phyloP scores from a whole-genome alignment of 2,113 vertebrate genomes.

The Phaethornis superciliosus region DNA sequence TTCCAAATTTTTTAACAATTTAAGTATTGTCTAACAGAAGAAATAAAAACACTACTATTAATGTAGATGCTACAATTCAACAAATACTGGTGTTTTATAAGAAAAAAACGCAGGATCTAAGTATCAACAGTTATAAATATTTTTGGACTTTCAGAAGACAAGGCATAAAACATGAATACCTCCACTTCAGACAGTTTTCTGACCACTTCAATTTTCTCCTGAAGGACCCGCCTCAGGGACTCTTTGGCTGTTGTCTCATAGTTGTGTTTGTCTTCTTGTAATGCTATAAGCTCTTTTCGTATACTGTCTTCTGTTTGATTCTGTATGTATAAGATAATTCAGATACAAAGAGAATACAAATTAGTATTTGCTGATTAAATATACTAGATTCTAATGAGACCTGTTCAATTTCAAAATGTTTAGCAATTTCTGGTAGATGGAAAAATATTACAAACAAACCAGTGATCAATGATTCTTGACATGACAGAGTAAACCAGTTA shows the following conservation, averaged over 20 bases:
- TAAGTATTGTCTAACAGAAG: background rate
- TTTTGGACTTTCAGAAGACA: background rate
- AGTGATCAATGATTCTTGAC: background rate
- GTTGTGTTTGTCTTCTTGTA: constrained; percentile 98
- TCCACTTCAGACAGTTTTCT: constrained; percentile 97
- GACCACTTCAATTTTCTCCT: constrained; percentile 99
- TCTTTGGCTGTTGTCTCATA: constrained; percentile 99
- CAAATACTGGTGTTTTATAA: background rate
- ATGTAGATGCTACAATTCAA: background rate
- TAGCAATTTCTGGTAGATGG: background rate
- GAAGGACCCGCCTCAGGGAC: constrained; percentile 96
- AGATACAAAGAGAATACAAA: background rate
- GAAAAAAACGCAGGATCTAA: background rate
- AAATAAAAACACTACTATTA: background rate
- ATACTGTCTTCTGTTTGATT: constrained; percentile 97
- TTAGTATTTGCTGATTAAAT: background rate
- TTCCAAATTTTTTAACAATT: background rate
- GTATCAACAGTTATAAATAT: background rate
- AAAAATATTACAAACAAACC: background rate
- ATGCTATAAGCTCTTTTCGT: constrained; percentile 92
- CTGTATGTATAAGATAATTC: constrained; percentile 68
- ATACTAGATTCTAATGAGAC: background rate
- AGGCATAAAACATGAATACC: constrained; percentile 74
- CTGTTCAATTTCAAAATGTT: background rate
- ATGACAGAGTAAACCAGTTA: background rate